These are phyloP conservation scores for Scleropages formosus DNA, from an alignment of 2,797 vertebrate genomes.

Conservation along the genomic window DNA sequence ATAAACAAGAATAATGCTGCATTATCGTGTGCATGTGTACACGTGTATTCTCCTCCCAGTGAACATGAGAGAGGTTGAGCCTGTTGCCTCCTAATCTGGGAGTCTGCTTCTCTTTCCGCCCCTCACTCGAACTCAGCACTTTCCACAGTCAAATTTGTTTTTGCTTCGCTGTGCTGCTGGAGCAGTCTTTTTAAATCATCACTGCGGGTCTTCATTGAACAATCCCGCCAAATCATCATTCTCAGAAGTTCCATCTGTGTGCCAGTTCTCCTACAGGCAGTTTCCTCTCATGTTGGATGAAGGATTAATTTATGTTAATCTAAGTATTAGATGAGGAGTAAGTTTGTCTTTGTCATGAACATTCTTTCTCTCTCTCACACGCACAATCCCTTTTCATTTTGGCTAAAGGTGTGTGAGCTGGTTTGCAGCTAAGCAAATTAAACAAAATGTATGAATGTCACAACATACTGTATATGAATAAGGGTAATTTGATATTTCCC, in stretches of 20 bases:
- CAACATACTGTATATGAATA: too few relatives aligned
- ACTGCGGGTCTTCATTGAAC: conserved; percentile 25
- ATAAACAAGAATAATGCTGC: conserved; percentile 19
- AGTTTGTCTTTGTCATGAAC: too few relatives aligned
- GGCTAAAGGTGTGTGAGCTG: too few relatives aligned
- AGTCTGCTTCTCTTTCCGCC: conserved; percentile 7
- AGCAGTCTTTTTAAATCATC: conserved; percentile 12
- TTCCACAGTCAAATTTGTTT: conserved; percentile 15
- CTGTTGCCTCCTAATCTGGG: conserved; percentile 34
- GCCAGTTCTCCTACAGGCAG: too few relatives aligned
- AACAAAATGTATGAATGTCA: too few relatives aligned
- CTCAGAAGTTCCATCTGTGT: conserved; percentile 33
- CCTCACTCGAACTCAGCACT: conserved; percentile 21
- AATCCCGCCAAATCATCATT: conserved; percentile 38
- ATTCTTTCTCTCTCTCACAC: too few relatives aligned
- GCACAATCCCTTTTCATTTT: too few relatives aligned
- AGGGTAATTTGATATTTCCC: too few relatives aligned
- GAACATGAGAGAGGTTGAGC: conserved; percentile 25
- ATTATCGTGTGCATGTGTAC: conserved; percentile 20
- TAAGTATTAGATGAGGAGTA: too few relatives aligned
- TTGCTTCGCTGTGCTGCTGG: conserved; percentile 17
- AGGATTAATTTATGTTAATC: too few relatives aligned
- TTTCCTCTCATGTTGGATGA: too few relatives aligned
- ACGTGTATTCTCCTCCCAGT: conserved; percentile 5
- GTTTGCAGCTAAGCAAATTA: too few relatives aligned